Evolutionary conservation across 2,888 invertebrate genomes (phyloP).

Genomic region (Alloscopus bannaensis): DNA sequence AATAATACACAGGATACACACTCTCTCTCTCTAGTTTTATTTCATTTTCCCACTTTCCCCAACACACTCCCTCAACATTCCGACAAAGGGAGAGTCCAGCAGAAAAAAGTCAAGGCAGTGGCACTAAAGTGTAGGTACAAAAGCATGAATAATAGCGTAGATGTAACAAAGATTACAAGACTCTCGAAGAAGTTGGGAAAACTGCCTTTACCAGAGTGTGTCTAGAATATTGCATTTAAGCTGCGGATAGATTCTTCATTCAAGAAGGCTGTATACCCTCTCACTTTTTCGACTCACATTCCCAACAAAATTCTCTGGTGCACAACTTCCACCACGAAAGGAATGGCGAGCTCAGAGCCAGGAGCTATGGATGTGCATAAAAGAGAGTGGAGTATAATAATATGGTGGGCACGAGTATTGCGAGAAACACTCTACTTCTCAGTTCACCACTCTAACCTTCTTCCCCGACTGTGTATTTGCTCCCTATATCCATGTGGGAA

Average conservation of each 20-base stretch:
- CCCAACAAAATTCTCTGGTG: no score
- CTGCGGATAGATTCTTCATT: constrained; percentile 41
- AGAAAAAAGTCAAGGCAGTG: no score
- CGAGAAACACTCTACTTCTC: constrained; percentile 16
- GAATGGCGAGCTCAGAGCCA: constrained; percentile 16
- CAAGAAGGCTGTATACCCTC: constrained; percentile 11
- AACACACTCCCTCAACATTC: no score
- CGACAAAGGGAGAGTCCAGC: no score
- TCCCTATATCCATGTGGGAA: constrained; percentile 22
- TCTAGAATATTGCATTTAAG: constrained; percentile 55
- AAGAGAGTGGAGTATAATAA: neutral
- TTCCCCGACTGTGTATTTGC: constrained; percentile 4
- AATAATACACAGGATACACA: no score
- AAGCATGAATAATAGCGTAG: constrained; percentile 57
- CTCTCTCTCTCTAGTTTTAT: no score
- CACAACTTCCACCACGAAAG: neutral
- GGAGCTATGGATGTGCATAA: neutral
- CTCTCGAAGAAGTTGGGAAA: constrained; percentile 19
- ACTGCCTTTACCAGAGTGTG: constrained; percentile 38
- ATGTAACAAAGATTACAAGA: constrained; percentile 54
- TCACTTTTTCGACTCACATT: no score
- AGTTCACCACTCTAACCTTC: constrained; percentile 39
- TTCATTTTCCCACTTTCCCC: no score
- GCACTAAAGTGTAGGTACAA: constrained; percentile 35
- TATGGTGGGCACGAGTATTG: neutral